phyloP scores from a whole-genome alignment of 2,888 invertebrate genomes.

The Cryptocheilus praepositus region DNA sequence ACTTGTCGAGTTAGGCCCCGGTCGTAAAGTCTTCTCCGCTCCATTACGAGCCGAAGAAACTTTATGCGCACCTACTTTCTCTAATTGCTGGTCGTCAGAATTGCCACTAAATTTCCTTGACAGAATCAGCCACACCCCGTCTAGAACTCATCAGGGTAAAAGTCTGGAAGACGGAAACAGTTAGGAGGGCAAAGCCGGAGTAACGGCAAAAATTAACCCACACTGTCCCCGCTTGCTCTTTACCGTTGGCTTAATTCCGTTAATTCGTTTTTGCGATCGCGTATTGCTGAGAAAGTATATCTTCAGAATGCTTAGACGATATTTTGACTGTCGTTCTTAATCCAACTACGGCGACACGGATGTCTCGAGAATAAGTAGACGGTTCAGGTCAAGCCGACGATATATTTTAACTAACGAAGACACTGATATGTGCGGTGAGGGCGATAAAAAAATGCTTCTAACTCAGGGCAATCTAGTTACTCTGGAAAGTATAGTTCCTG shows the following conservation, averaged over 20 bases:
- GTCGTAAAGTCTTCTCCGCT: constrained; percentile 43
- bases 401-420: too few relatives aligned
- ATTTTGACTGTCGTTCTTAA: too few relatives aligned
- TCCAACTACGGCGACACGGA: too few relatives aligned
- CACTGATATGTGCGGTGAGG: too few relatives aligned
- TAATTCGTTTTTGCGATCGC: constrained; percentile 30
- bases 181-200: constrained; percentile 33
- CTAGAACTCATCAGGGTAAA: constrained; percentile 59
- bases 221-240: constrained; percentile 4
- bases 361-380: too few relatives aligned
- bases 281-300: background rate
- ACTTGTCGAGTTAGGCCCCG: constrained; percentile 37
- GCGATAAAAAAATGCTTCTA: constrained; percentile 2
- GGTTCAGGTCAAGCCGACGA: too few relatives aligned
- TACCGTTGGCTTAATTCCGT: constrained; percentile 34
- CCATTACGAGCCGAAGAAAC: constrained; percentile 48
- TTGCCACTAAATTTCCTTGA: constrained; percentile 58
- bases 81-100: constrained; percentile 54
- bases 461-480: background rate
- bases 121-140: constrained; percentile 56
- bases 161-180: constrained; percentile 49
- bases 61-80: constrained; percentile 56
- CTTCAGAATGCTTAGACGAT: background rate
- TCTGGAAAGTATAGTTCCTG: constrained; percentile 15
- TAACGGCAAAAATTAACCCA: constrained; percentile 49